Evolutionary conservation across 1,140 invertebrate species (phyloP), one percentile per base, ranked within the genome.

Genomic region (Danaus plexippus): DNA sequence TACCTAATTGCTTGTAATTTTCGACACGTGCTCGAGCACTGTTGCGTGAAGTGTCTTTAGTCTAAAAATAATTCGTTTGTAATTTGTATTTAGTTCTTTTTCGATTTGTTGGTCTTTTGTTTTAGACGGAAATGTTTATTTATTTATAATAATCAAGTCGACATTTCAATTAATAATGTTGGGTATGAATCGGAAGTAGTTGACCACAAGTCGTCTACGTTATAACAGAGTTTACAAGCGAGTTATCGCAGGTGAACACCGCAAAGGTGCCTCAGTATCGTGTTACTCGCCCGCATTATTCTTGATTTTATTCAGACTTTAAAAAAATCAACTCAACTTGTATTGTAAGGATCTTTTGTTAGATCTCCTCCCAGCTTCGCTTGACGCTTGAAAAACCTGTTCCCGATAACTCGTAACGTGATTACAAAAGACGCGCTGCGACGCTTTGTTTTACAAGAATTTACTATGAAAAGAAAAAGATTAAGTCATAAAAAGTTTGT

Each of bases 211-310:
- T 44, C 22, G 22, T 8, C 49, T 47, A 47, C 49, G 52, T 44
- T 61, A 61, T 52, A 43, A 45, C 43, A 43, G 47, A 51, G 53
- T 43, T 15, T 15, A 15, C 1, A 15, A 15, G 15, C 15, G 15
- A 1, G 15, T 32, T 32, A 32, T 50, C 50, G 43, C 46, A 52
- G 32, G 48, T 52, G 49, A 52, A 43, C 49, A 53, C 58, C 52
- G 50, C 52, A 54, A 50, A 54, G 53, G 59, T 61, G 69, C 58
- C 63, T 12, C 59, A 44, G 52, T 69, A 73, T 77, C 71, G 60
- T 59, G 69, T 80, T 80, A 78, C 75, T 71, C 69, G 71, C 47
- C 64, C 63, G 60, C 64, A 63, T 67, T 71, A 69, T 71, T 64
- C 71, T 65, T 69, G 62, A 46, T 68, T 46, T 66, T 73, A 69